Base-by-base conservation (phyloP, 2,888 invertebrate genomes). In the Sceliomorpha sp. region DNA sequence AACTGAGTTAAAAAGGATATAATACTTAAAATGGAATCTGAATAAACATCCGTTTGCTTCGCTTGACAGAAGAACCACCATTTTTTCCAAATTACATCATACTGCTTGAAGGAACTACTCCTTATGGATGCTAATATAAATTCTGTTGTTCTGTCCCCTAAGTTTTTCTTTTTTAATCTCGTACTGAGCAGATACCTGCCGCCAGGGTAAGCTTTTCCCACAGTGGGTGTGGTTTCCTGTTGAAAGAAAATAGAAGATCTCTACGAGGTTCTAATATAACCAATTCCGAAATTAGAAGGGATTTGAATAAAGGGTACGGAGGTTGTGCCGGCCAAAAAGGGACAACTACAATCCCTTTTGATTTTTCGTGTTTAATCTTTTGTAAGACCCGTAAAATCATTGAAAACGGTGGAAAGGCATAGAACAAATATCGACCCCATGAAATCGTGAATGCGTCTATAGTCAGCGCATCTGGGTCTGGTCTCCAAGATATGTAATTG, bases 41-140 rank as follows among this genome's bases (percentile, higher is more conserved):
- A 26, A 17, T 40, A 68, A 12, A 64, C 48, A 9, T 63, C 40
- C 1, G 29, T 2, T 1, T 45, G 13, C 1, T 56, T 60, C 0
- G 7, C 36, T 12, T 7, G 14, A 13, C 69, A 72, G 10, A 63
- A 72, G 8, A 26, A 12, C 68, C 72, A 66, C 68, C 66, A 73
- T 14, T 60, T 73, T 26, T 63, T 71, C 17, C 20, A 24, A 12
- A 24, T 13, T 1, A 14, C 26, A 27, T 42, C 17, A 13, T 42
- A 42, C 5, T 42, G 42, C 9, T 42, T 42, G n/a, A 26, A 55
- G 2, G 44, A 55, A 15, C 24, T 42, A 7, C 44, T 12, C 12
- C 12, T 44, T 36, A 36, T 36, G 2, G 36, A 53, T 0, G 44
- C 44, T 15, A 56, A 34, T n/a, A 53, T 40, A 3, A 45, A 10